Evolutionary conservation across 2,113 vertebrate species (phyloP).

Genomic region (Chaetodon auriga): DNA sequence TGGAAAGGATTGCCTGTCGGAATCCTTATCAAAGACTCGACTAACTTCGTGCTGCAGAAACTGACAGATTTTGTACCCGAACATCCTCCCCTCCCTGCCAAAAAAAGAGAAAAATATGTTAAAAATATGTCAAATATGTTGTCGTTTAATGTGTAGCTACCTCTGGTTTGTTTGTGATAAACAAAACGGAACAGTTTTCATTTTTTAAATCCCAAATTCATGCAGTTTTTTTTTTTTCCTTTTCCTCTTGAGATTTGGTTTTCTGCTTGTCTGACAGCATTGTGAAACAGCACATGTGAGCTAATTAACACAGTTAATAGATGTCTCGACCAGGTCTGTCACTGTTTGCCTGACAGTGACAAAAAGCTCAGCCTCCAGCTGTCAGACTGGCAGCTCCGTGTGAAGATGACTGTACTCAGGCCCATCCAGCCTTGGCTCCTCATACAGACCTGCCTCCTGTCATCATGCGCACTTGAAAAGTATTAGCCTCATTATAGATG

Average conservation of each 20-base stretch:
- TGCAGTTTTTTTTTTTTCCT: background rate
- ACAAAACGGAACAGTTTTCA: slow-evolving; percentile 48
- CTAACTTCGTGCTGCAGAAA: slow-evolving; percentile 78
- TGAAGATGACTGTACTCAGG: slow-evolving; percentile 55
- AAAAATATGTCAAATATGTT: slow-evolving; percentile 59
- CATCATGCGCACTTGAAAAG: slow-evolving; percentile 66
- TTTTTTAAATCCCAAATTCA: slow-evolving; percentile 6
- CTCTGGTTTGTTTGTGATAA: slow-evolving; percentile 66
- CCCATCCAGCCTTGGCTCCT: slow-evolving; percentile 66
- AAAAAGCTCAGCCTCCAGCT: slow-evolving; percentile 60
- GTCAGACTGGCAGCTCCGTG: slow-evolving; percentile 48
- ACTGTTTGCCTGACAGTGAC: slow-evolving; percentile 52
- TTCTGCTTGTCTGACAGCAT: slow-evolving; percentile 15
- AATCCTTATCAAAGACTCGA: slow-evolving; percentile 80
- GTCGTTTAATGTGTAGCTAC: slow-evolving; percentile 44
- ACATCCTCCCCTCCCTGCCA: slow-evolving; percentile 15
- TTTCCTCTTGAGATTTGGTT: background rate
- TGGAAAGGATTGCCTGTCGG: slow-evolving; percentile 83
- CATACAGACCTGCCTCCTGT: slow-evolving; percentile 59
- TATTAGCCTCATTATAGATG: slow-evolving; percentile 79
- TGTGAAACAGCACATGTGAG: slow-evolving; percentile 15
- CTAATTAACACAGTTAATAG: slow-evolving; percentile 46
- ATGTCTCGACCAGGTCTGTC: slow-evolving; percentile 31
- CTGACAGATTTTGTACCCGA: slow-evolving; percentile 77
- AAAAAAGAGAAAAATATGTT: slow-evolving; percentile 27